Evolutionary conservation across 2,797 vertebrate species (phyloP), one percentile per base, ranked within the genome.

Genomic region (Enoplosus armatus): DNA sequence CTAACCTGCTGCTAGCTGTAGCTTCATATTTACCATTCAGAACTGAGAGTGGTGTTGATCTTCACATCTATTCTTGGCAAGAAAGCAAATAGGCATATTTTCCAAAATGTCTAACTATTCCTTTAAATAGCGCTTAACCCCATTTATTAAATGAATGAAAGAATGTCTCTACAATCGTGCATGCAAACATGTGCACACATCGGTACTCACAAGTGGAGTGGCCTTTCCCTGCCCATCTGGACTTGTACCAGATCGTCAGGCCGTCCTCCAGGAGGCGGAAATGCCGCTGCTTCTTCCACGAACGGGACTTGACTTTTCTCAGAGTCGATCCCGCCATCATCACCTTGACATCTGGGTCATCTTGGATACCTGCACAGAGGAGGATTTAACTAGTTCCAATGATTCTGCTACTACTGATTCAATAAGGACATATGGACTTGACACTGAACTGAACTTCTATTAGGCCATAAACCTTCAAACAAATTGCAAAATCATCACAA

Each of bases 241-340:
- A 98, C 85, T 97, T 96, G 88, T 99, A 98, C 96, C 97, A 97
- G 85, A 99, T 95, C 0, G 96, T 98, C 95, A 97, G 94, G 76
- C 96, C 95, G 8, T 99, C 98, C 6, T 98, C 96, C 87, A 97
- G 95, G 20, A 99, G 96, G 77, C 95, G 96, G 93, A 97, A 99
- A 89, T 95, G 96, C 20, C 97, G 94, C 62, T 95, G 96, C 85
- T 96, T 98, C 90, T 97, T 99, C 97, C 97, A 99, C 33, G 84
- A 96, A 62, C 95, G 96, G 67, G 98, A 97, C 79, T 97, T 99
- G 65, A 98, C 97, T 90, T 99, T 99, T 70, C 97, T 96, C 92
- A 99, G 93, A 86, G 95, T 83, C 0, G 92, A 95, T 26, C 97
- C 98, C 6, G 93, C 91, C 87, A 97, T 96, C 98, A 99, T 98